Base-by-base conservation (phyloP, 1,140 invertebrate species). In the Drosophila ironensis region DNA sequence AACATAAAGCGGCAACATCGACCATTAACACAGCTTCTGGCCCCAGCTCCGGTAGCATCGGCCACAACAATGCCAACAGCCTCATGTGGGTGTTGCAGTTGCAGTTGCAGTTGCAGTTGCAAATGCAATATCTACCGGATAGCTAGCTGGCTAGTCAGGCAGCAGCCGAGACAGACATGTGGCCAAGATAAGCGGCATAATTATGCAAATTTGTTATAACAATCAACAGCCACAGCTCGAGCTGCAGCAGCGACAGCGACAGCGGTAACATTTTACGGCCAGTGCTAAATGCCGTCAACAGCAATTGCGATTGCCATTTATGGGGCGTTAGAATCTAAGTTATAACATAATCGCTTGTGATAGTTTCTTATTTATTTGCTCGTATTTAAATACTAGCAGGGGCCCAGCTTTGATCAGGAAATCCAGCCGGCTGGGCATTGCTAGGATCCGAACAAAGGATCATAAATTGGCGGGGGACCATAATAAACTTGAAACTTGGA, bases 111-210 rank as follows among this genome's bases (percentile, higher is more conserved):
- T n/a, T 47, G 4, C 7, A 19, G 30, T 8, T 48, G 37, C 37
- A n/a, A n/a, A n/a, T 37, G 35, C 35, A 22, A n/a, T n/a, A n/a
- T n/a, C n/a, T n/a, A n/a, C n/a, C n/a, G n/a, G n/a, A n/a, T n/a
- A n/a, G n/a, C n/a, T n/a, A n/a, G n/a, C n/a, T n/a, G n/a, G n/a
- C n/a, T n/a, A n/a, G n/a, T n/a, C n/a, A n/a, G n/a, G n/a, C n/a
- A n/a, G n/a, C n/a, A n/a, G n/a, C n/a, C n/a, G n/a, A n/a, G n/a
- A n/a, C 53, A 80, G 81, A 86, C 80, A 75, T 86, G 71, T 87
- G 75, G 46, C 81, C 80, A 75, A 86, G 80, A 80, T 86, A 86
- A 86, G 81, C 74, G 81, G 81, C 81, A 86, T 86, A 86, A 86
- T 86, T 87, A 86, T 86, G 80, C 81, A 86, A 86, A 86, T 86